These are phyloP conservation scores for Hemiprocne comata DNA, from an alignment of 2,113 vertebrate species.

Conservation along the genomic window DNA sequence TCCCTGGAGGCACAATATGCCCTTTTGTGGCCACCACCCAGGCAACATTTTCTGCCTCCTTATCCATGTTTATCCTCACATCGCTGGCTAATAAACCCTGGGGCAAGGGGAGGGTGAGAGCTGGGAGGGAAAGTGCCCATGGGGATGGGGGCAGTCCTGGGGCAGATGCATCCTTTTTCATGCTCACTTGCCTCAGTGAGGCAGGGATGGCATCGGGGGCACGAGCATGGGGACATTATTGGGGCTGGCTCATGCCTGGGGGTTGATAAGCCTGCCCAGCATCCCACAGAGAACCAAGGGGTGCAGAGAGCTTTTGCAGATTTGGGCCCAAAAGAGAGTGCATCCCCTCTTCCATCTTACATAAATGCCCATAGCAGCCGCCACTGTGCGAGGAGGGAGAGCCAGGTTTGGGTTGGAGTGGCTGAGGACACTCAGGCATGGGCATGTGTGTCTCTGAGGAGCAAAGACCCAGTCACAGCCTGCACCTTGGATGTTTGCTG, in stretches of 20 bases:
- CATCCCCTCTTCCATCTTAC: neutral
- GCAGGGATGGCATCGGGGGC: neutral
- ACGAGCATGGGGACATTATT: neutral
- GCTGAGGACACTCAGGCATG: neutral
- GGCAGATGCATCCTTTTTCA: neutral
- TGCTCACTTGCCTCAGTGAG: neutral
- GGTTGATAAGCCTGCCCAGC: neutral
- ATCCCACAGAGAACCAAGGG: neutral
- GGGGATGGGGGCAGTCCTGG: neutral
- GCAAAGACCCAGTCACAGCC: neutral
- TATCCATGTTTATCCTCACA: constrained; percentile 65
- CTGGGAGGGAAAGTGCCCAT: neutral
- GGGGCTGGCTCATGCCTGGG: neutral
- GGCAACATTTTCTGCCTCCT: constrained; percentile 75
- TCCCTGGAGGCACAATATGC: neutral
- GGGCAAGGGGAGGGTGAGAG: neutral
- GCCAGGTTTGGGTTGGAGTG: neutral
- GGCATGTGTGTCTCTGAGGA: neutral
- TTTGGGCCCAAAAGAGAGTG: neutral
- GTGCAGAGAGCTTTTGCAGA: neutral
- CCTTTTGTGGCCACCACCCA: constrained; percentile 71
- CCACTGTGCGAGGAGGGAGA: neutral
- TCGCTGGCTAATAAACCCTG: constrained; percentile 72
- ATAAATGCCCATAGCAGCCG: neutral
- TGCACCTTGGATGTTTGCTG: rapidly evolving